Percentiles rank a stretch among this genome's conserved stretches.
Evolutionary conservation across 2,888 invertebrate genomes (phyloP).

Genomic region (Aphodius granarius): DNA sequence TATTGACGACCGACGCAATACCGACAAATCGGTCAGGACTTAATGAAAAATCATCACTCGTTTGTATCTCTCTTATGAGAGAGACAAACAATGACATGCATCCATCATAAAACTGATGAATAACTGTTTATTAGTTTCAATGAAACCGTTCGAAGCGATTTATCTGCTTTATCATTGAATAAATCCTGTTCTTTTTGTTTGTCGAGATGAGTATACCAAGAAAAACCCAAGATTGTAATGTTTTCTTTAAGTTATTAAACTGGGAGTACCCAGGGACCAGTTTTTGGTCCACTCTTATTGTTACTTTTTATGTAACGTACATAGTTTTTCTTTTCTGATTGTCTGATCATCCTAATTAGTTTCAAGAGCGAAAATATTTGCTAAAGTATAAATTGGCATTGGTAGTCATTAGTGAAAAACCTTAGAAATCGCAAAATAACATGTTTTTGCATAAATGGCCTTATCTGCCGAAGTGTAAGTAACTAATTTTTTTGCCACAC

Average conservation of each 20-base stretch:
- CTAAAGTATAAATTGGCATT: neutral
- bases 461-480: neutral
- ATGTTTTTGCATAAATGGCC: neutral
- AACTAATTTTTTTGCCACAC: neutral
- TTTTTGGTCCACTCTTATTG: too few species aligned
- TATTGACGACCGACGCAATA: neutral
- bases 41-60: neutral
- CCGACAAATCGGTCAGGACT: neutral
- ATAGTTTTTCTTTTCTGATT: neutral
- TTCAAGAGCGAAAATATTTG: neutral
- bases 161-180: too few species aligned
- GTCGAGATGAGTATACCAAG: neutral
- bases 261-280: too few species aligned
- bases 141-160: neutral
- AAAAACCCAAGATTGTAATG: too few species aligned
- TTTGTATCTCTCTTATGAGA: neutral
- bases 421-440: neutral
- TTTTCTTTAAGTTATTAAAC: too few species aligned
- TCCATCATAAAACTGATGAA: neutral
- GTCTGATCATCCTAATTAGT: neutral
- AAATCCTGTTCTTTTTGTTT: neutral
- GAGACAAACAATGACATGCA: neutral
- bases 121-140: neutral
- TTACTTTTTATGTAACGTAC: too few species aligned
- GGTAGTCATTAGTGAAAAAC: neutral